Base-by-base conservation (phyloP, 37 sponge, comb jelly and placozoan species). In the Agelas oroides region DNA sequence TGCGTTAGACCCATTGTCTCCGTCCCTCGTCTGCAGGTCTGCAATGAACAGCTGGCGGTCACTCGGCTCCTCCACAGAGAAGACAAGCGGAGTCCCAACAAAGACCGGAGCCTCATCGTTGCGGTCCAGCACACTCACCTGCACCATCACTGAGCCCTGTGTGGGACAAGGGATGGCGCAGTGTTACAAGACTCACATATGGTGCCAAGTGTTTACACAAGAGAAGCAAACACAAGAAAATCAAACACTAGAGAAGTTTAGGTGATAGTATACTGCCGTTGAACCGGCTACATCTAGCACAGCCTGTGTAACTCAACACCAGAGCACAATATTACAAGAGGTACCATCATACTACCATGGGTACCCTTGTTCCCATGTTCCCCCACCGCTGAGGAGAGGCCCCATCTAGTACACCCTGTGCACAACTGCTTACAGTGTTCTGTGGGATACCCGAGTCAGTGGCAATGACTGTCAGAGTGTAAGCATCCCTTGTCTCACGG, bases 31-130 rank as follows among this genome's bases (percentile, higher is more conserved):
- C 41, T 20, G 13, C 17, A 89, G 33, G 36, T 46, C 21, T 6
- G 65, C 71, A 0, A 83, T 18, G 1, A 59, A 18, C 16, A 76
- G 40, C 21, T 15, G 3, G 25, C 27, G 21, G 23, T 5, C 23
- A 55, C 64, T 76, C 32, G 6, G 57, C 38, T 89, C 89, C 1
- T 24, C 28, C 11, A 67, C 40, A n/a, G 56, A 64, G 54, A 59
- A 81, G 5, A 24, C 35, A 24, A n/a, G 33, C 34, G 28, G 65
- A 17, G 41, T 18, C 1, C 27, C 20, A 35, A 15, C 21, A 31
- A 76, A 87, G 25, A 36, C 40, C 12, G 88, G 88, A 14, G 75
- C 30, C 32, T 75, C 34, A 68, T 87, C 88, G 74, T 87, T 87
- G 19, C 37, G 75, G 35, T 87, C 88, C 14, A 54, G 1, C 59